Conservation (phyloP, 2,113 vertebrate genomes). For the Pavo muticus region DNA sequence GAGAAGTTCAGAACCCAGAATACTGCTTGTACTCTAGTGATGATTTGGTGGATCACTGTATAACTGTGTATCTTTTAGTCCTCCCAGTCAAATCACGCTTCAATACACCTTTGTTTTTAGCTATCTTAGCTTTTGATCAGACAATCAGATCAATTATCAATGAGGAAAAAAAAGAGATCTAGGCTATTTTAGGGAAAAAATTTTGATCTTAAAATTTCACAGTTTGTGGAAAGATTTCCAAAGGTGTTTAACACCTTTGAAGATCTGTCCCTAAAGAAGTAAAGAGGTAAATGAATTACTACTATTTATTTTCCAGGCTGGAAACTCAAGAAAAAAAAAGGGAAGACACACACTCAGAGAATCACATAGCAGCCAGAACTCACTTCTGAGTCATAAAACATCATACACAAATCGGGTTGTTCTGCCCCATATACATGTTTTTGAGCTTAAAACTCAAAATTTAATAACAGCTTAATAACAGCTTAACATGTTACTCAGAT, state of each 20-base stretch:
- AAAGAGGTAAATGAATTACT: not conserved
- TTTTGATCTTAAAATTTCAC: slow-evolving; percentile 29
- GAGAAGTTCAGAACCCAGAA: not conserved
- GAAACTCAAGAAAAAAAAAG: not conserved
- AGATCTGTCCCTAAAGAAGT: not conserved
- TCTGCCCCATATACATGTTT: not conserved
- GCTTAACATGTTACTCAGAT: not conserved
- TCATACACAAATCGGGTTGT: not conserved
- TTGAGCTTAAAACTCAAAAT: not conserved
- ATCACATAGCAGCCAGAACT: not conserved
- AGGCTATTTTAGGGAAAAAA: not conserved
- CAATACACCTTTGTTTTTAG: not conserved
- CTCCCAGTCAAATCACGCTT: not conserved
- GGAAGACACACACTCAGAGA: not conserved
- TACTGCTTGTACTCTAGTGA: not conserved
- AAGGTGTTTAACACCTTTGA: not conserved
- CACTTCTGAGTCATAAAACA: not conserved
- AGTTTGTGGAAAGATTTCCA: slow-evolving; percentile 6
- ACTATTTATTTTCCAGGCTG: not conserved
- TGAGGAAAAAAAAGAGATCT: not conserved
- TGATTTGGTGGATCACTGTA: not conserved
- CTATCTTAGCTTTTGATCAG: not conserved
- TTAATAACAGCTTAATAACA: not conserved
- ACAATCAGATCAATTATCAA: not conserved
- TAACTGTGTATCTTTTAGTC: not conserved